Base-by-base conservation (phyloP, 1,140 invertebrate species). In the Zaprionus capensis region DNA sequence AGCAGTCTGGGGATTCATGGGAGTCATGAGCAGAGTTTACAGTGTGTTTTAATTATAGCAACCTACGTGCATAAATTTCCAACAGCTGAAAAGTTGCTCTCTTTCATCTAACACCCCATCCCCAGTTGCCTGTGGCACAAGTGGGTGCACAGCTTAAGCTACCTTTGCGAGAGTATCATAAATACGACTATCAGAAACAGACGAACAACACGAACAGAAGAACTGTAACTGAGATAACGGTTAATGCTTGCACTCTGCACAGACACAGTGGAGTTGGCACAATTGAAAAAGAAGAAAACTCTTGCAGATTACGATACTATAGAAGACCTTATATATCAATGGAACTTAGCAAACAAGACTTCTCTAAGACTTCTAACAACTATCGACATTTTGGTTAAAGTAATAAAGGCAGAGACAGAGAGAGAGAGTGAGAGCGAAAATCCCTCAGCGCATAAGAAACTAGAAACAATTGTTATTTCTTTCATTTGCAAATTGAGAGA, bases 151-250 rank as follows among this genome's bases (percentile, higher is more conserved):
- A 20, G 11, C 22, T 53, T 20, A 20, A 20, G 49, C 20, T 15
- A 7, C 17, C 15, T 34, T 58, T 12, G 15, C 7, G 14, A 65
- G 61, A 31, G 66, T 59, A 76, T 51, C 24, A 58, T 59, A 76
- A 64, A 76, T 71, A 71, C 57, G 64, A 62, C 78, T 81, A 76
- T 88, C 84, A 81, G 77, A 71, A 84, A 76, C 81, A 88, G 84
- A 72, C 80, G 72, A 31, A 28, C 70, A 82, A 75, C 41, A 28
- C 14, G 31, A 24, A 46, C 26, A 41, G 34, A 34, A 12, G 63
- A 71, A 64, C 71, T 73, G 80, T 82, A 67, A 74, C 46, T 70
- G 65, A 82, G 76, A 85, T 71, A 80, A 75, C 53, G 81, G 26
- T 70, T 76, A 72, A 76, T 76, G 69, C 26, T 7, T 66, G 31